Evolutionary conservation across 2,888 invertebrate species (phyloP).

Genomic region (Spisula solida): DNA sequence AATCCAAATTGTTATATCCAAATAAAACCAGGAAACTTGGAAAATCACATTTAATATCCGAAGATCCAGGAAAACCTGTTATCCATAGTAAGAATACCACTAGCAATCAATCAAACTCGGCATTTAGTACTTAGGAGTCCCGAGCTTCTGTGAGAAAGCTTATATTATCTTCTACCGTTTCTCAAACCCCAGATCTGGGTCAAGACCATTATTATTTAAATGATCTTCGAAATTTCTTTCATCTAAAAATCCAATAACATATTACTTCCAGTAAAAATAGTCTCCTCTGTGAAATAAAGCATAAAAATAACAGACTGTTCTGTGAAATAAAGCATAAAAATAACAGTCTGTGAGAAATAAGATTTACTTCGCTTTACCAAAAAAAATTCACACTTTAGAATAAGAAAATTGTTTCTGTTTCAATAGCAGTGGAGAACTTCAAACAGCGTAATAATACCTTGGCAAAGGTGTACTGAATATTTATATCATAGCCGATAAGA

Average conservation of each 20-base stretch:
- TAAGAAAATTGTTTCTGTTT: not conserved
- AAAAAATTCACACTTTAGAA: not conserved
- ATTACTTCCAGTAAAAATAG: not conserved
- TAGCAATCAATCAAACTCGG: not conserved
- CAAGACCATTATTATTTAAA: not conserved
- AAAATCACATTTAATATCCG: not conserved
- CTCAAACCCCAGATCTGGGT: not conserved
- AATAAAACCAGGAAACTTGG: slow-evolving; percentile 6
- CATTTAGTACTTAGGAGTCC: not conserved
- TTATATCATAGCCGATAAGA: not conserved
- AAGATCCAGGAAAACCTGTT: not conserved
- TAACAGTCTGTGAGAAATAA: too few species aligned
- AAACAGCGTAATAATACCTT: not conserved
- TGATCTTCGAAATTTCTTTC: not conserved
- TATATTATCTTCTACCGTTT: not conserved
- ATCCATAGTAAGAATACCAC: not conserved
- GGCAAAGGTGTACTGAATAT: not conserved
- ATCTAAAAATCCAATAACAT: not conserved
- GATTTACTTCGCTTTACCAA: not conserved
- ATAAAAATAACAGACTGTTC: not conserved
- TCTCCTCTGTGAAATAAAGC: not conserved
- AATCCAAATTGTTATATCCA: slow-evolving; percentile 24
- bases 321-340: not conserved
- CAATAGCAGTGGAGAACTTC: not conserved
- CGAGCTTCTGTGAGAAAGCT: not conserved